A percentile compares a stretch with the other conserved stretches of the same genome.
Conservation (phyloP, 2,888 invertebrate genomes). For the Hypena proboscidalis region DNA sequence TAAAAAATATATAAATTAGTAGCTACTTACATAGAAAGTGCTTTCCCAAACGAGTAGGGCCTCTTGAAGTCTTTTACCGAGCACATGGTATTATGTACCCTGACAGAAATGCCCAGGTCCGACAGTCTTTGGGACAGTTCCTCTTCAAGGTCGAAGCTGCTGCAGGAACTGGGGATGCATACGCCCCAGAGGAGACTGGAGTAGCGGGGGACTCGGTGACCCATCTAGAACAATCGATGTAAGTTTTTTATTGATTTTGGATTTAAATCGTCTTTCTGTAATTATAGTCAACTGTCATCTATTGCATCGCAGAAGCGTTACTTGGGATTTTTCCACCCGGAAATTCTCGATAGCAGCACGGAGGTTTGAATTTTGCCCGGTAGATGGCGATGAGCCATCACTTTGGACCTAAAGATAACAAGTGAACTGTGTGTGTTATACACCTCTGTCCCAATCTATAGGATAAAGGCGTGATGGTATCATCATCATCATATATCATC, state of each 20-base stretch:
- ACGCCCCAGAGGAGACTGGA: slow-evolving; percentile 85
- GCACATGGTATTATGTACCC: slow-evolving; percentile 77
- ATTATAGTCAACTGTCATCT: too few species aligned
- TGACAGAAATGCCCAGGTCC: slow-evolving; percentile 64
- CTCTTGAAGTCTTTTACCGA: slow-evolving; percentile 67
- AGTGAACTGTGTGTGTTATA: too few species aligned
- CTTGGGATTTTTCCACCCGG: too few species aligned
- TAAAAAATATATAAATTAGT: background rate
- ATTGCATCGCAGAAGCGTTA: too few species aligned
- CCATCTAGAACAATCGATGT: slow-evolving; percentile 72
- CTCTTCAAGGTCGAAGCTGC: slow-evolving; percentile 79
- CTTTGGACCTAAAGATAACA: too few species aligned
- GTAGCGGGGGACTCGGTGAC: slow-evolving; percentile 85
- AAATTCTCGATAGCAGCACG: too few species aligned
- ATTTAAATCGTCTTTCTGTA: too few species aligned
- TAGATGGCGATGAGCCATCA: too few species aligned
- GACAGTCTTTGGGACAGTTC: slow-evolving; percentile 67
- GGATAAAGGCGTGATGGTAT: too few species aligned
- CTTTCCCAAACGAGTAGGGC: slow-evolving; percentile 75
- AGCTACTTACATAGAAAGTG: slow-evolving; percentile 74
- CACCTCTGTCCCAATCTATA: too few species aligned
- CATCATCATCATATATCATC: too few species aligned
- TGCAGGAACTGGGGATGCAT: slow-evolving; percentile 85
- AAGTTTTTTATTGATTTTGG: background rate
- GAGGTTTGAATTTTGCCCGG: too few species aligned